phyloP scores from a whole-genome alignment of 2,888 invertebrate species.

The Agrochola circellaris region DNA sequence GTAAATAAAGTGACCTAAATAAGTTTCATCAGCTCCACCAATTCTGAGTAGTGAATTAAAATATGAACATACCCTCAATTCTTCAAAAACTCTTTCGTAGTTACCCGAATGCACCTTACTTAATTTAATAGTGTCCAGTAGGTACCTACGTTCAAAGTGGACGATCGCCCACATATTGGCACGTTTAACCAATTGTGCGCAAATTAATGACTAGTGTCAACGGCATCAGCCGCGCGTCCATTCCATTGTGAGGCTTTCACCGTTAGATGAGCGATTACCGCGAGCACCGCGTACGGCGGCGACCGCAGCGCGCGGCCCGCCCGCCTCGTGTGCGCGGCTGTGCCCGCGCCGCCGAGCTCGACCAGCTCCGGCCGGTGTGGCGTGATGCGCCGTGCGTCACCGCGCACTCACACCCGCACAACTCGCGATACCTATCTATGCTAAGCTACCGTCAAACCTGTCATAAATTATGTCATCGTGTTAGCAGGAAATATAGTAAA shows the following conservation, averaged over 20 bases:
- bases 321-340: neutral
- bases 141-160: constrained; percentile 8
- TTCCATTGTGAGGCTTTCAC: constrained; percentile 41
- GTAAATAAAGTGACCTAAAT: no score
- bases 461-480: constrained; percentile 64
- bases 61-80: no score
- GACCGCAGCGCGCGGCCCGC: neutral
- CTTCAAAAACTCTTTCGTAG: no score
- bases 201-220: constrained; percentile 47
- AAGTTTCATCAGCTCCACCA: no score
- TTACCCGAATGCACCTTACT: no score
- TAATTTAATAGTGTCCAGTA: constrained; percentile 25
- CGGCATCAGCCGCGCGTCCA: constrained; percentile 32
- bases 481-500: constrained; percentile 59
- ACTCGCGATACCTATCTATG: constrained; percentile 43
- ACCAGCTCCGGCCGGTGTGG: constrained; percentile 46
- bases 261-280: constrained; percentile 8
- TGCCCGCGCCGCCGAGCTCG: neutral
- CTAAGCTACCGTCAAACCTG: constrained; percentile 52
- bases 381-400: constrained; percentile 64
- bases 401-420: constrained; percentile 38
- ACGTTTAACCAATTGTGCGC: constrained; percentile 56
- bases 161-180: constrained; percentile 45
- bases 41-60: no score
- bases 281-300: neutral